phyloP scores from a whole-genome alignment of 2,797 vertebrate genomes.

The Graptemys geographica region DNA sequence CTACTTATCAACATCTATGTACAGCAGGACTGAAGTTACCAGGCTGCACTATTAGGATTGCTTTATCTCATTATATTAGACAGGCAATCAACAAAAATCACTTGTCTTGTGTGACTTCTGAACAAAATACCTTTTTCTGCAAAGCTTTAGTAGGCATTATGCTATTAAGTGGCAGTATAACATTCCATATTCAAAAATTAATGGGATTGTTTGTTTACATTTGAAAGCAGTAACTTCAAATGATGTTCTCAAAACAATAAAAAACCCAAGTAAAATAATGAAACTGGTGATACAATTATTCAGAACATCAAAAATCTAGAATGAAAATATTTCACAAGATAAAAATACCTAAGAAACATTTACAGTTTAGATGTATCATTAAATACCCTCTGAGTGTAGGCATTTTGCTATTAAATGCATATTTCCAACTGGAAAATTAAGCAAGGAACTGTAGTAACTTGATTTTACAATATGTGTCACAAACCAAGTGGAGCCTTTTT shows the following conservation, averaged over 20 bases:
- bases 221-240: background rate
- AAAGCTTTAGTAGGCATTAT: background rate
- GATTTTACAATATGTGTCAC: conserved; percentile 6
- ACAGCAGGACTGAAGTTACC: conserved; percentile 17
- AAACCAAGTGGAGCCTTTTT: conserved; percentile 24
- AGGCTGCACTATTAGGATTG: conserved; percentile 3
- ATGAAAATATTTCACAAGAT: conserved; percentile 20
- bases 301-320: background rate
- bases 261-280: background rate
- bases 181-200: background rate
- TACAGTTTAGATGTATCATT: background rate
- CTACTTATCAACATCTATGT: background rate
- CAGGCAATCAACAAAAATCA: conserved; percentile 4
- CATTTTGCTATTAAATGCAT: conserved; percentile 18
- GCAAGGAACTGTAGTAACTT: background rate
- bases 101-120: background rate
- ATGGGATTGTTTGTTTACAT: background rate
- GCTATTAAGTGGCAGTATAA: background rate
- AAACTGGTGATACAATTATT: conserved; percentile 10
- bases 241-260: background rate
- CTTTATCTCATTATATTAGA: background rate
- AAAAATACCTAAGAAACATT: background rate
- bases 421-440: background rate
- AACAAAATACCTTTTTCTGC: conserved; percentile 1
- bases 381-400: background rate